Conservation (phyloP, 1,140 invertebrate genomes). For the Meloidogyne hapla region DNA sequence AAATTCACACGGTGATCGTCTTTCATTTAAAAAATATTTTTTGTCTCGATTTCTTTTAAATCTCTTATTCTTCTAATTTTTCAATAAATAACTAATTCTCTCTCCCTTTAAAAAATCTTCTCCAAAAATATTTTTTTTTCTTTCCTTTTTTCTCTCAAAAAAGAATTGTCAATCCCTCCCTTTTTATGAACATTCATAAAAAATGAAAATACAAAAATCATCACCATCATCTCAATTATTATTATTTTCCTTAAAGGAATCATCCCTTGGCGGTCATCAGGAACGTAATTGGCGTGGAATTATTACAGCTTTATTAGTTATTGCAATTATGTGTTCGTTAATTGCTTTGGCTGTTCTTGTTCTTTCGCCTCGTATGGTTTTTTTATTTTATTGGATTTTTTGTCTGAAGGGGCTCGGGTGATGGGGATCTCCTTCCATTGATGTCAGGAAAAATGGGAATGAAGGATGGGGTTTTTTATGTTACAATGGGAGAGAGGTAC, state of each 20-base stretch:
- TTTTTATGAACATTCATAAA: too few relatives aligned
- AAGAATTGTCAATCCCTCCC: background rate
- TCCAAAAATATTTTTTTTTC: background rate
- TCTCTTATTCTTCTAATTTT: background rate
- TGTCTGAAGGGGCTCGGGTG: too few relatives aligned
- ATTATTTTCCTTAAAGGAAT: conserved; percentile 39
- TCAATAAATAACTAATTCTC: too few relatives aligned
- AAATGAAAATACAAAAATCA: background rate
- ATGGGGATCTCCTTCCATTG: too few relatives aligned
- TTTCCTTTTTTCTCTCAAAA: background rate
- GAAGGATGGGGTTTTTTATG: background rate
- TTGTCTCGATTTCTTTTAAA: background rate
- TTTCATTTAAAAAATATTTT: background rate
- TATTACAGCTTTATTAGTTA: conserved; percentile 43
- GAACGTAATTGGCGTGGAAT: conserved; percentile 54
- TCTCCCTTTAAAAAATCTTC: too few relatives aligned
- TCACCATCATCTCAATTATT: conserved; percentile 15
- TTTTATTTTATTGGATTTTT: background rate
- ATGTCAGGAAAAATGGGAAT: background rate
- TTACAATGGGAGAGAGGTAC: too few relatives aligned
- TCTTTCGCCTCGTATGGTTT: conserved; percentile 47
- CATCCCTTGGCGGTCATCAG: conserved; percentile 46
- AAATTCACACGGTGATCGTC: background rate
- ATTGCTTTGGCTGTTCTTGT: conserved; percentile 47
- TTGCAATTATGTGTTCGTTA: conserved; percentile 44